Conservation (phyloP, 1,140 invertebrate species). For the Neoseiulus cucumeris region DNA sequence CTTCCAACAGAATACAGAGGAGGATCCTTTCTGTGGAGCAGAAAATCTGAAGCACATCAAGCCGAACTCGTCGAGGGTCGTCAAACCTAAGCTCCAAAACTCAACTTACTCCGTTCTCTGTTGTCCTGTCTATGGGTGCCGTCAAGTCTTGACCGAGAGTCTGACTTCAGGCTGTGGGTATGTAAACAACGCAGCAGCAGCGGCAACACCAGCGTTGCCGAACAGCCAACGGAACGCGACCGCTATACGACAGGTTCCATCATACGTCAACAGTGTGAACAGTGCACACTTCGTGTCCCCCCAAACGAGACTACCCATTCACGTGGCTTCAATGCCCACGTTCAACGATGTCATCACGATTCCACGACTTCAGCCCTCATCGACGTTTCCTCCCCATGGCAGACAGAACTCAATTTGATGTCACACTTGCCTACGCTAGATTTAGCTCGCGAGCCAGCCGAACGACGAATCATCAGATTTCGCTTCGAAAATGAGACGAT, state of each 20-base stretch:
- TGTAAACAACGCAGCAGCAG: background rate
- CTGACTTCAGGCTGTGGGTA: background rate
- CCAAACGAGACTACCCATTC: background rate
- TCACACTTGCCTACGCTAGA: too few relatives aligned
- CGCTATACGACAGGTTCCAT: background rate
- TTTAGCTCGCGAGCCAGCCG: too few relatives aligned
- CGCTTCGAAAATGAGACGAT: too few relatives aligned
- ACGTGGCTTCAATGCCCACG: background rate
- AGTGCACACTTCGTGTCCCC: background rate
- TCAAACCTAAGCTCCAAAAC: background rate
- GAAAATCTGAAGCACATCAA: background rate
- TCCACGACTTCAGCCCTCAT: too few relatives aligned
- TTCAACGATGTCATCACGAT: background rate
- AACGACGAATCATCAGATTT: too few relatives aligned
- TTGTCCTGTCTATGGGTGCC: background rate
- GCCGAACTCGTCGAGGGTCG: background rate
- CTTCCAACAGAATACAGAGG: background rate
- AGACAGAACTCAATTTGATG: too few relatives aligned
- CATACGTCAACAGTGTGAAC: background rate
- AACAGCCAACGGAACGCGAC: background rate
- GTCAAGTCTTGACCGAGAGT: background rate
- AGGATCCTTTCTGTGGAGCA: conserved; percentile 1
- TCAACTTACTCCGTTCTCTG: background rate
- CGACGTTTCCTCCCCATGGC: too few relatives aligned
- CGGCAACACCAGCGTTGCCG: background rate